Evolutionary conservation across 2,113 vertebrate species (phyloP).

Genomic region (Channa argus): DNA sequence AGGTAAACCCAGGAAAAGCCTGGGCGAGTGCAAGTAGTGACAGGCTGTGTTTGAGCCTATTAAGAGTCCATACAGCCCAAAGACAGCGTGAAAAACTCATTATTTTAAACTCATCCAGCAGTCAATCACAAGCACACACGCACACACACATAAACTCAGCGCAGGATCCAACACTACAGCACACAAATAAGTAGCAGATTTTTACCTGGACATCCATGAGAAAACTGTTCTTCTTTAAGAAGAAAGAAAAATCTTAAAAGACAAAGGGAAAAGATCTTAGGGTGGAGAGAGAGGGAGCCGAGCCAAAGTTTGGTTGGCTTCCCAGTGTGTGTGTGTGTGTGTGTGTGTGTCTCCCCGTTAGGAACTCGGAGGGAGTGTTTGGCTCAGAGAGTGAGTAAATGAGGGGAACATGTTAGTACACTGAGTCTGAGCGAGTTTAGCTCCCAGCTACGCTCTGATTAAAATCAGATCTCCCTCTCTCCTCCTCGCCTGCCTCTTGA

Average conservation of each 20-base stretch:
- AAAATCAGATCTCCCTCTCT: slow-evolving; percentile 90
- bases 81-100: slow-evolving; percentile 65
- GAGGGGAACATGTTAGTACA: slow-evolving; percentile 93
- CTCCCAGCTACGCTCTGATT: slow-evolving; percentile 92
- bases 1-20: slow-evolving; percentile 29
- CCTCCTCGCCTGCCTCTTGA: slow-evolving; percentile 84
- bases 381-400: slow-evolving; percentile 86
- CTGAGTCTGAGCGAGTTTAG: slow-evolving; percentile 90
- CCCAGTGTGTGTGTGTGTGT: slow-evolving; percentile 18
- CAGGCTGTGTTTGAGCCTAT: slow-evolving; percentile 67
- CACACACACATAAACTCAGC: slow-evolving; percentile 16
- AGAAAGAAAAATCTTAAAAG: slow-evolving; percentile 27
- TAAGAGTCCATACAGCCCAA: slow-evolving; percentile 55
- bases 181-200: slow-evolving; percentile 26
- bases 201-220: slow-evolving; percentile 78
- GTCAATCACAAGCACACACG: slow-evolving; percentile 51
- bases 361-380: slow-evolving; percentile 77
- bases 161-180: slow-evolving; percentile 18
- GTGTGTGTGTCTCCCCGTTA: slow-evolving; percentile 40
- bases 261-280: slow-evolving; percentile 30
- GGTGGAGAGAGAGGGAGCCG: neutral
- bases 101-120: slow-evolving; percentile 65
- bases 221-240: slow-evolving; percentile 25
- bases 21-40: slow-evolving; percentile 59
- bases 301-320: slow-evolving; percentile 58